Evolutionary conservation across 2,797 vertebrate species (phyloP), one percentile per base, ranked within the genome.

Genomic region (Lutjanus campechanus): DNA sequence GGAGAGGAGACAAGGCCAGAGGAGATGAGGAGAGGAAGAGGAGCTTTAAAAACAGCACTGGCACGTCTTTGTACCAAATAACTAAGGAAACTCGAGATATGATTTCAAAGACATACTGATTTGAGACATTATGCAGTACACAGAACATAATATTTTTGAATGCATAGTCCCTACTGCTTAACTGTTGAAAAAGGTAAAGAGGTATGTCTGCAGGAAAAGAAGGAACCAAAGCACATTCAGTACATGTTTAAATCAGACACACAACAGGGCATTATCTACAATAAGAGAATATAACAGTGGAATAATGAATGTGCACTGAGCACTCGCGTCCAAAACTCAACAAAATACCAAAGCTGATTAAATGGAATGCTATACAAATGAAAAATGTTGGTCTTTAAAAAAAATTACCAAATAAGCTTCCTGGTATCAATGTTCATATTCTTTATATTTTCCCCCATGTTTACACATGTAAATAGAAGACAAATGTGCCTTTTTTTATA

Each of bases 391-490:
- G 68, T 89, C 77, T 91, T 83, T 91, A 91, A 89, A 65, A 80
- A 73, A 66, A 77, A 70, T 67, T 79, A 85, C 79, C 75, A 86
- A 77, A 88, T 85, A 88, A 91, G 85, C 76, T 81, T 92, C 81
- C 84, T 92, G 79, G 82, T 85, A 91, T 91, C 85, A 75, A 85
- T 61, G 51, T 84, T 87, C 74, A 92, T 92, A 88, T 83, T 88
- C 80, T 85, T 87, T 94, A 72, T 81, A 93, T 92, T 90, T 91
- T 95, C 94, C 95, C 94, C 95, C 93, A 89, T 93, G 90, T 94
- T 91, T 90, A 92, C 81, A 92, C 89, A 90, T 76, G 87, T 91
- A 93, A 91, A 94, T 92, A 92, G 77, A 92, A 92, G 86, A 95
- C 91, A 94, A 92, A 94, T 91, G 81, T 93, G 93, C 85, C 87